Base-by-base conservation (phyloP, 2,888 invertebrate genomes). In the Andrena chrysosceles region DNA sequence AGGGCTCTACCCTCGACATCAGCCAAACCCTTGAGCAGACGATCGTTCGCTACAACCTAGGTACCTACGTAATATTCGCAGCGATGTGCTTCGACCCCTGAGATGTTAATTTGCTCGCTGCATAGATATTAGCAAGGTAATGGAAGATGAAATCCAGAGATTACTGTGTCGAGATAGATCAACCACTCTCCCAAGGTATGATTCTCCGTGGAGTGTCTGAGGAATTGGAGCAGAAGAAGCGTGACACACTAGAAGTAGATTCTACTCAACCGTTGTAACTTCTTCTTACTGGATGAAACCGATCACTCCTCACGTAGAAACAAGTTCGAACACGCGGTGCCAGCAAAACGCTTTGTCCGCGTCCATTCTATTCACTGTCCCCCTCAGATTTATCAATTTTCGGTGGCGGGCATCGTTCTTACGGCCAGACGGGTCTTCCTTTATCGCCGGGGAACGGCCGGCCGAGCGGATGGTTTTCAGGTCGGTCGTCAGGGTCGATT, bases 341-440 rank as follows among this genome's bases (percentile, higher is more conserved):
- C 16, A 10, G 33, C 56, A 7, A 42, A 20, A 26, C 69, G 31
- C 35, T 59, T 35, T 59, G 33, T 33, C 35, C 23, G 2, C 20
- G 29, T 35, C 49, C 49, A 7, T 31, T 29, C 13, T 20, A 6
- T 67, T 71, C 67, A 33, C n/a, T 0, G 52, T 29, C 26, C 23
- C 10, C 26, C 20, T 42, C 23, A 69, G 60, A 70, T 74, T 66
- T 75, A 82, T 82, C 81, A 81, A 82, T 82, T 82, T 77, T 75
- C 60, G 63, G 56, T n/a, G 42, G 5, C 60, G 48, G 23, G 48
- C 31, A 26, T 63, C 31, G 64, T 54, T 20, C 48, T 52, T 69
- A 52, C 59, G 33, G 81, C 13, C 48, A 67, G 69, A 60, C 70
- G 54, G 35, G 68, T 72, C 68, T 71, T 71, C 26, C 31, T 77